phyloP scores from a whole-genome alignment of 1,140 invertebrate species.

The Lasioglossum baleicum region DNA sequence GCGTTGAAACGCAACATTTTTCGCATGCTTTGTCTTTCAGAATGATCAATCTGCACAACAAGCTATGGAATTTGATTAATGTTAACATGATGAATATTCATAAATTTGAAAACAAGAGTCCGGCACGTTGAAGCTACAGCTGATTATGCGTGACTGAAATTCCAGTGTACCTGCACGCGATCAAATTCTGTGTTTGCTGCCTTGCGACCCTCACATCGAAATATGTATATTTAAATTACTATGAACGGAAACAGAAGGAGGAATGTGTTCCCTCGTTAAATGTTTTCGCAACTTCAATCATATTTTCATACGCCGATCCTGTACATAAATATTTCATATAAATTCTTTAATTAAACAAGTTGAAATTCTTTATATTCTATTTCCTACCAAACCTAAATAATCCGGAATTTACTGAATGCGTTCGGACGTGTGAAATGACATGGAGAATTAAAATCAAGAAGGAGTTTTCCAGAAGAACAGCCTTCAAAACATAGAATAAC shows the following conservation, averaged over 20 bases:
- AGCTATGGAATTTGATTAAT: not conserved
- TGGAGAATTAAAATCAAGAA: too few relatives aligned
- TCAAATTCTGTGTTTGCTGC: not conserved
- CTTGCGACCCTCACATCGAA: not conserved
- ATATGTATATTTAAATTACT: not conserved
- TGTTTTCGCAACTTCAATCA: too few relatives aligned
- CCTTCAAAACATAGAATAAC: too few relatives aligned
- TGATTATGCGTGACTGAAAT: slow-evolving; percentile 26
- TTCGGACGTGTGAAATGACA: too few relatives aligned
- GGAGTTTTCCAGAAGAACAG: too few relatives aligned
- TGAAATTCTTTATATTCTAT: too few relatives aligned
- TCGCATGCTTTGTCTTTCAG: not conserved
- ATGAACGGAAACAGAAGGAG: not conserved
- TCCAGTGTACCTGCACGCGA: not conserved
- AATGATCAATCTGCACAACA: not conserved
- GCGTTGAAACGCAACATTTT: not conserved
- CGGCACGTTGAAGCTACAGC: slow-evolving; percentile 6
- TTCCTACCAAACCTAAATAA: too few relatives aligned
- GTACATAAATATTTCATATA: too few relatives aligned
- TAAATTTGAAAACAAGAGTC: not conserved
- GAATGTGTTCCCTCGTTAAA: too few relatives aligned
- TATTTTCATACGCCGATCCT: too few relatives aligned
- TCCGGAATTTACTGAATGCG: too few relatives aligned
- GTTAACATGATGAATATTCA: slow-evolving; percentile 29
- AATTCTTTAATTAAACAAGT: too few relatives aligned